These are phyloP conservation scores for Darevskia nairensis DNA, from an alignment of 2,797 vertebrate species.

Conservation along the genomic window DNA sequence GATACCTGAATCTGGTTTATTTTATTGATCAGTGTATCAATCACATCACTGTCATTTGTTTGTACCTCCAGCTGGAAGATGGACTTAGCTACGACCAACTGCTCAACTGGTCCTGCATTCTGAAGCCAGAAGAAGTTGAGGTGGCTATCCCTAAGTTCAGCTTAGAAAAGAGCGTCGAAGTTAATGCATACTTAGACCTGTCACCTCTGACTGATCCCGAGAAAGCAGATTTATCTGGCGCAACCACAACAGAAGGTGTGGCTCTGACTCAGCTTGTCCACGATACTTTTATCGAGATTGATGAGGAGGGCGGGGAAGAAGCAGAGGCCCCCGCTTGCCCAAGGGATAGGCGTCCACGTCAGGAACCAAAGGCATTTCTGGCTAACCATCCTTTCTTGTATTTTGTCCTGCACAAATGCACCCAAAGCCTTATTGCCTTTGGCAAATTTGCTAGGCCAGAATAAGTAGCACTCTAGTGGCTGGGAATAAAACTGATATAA, in stretches of 20 bases:
- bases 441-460: background rate
- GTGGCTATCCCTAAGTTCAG: background rate
- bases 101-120: background rate
- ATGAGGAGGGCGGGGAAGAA: background rate
- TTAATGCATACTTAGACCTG: background rate
- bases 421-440: background rate
- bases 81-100: background rate
- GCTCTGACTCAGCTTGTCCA: background rate
- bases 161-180: background rate
- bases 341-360: background rate
- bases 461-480: background rate
- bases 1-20: background rate
- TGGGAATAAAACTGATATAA: background rate
- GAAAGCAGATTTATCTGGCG: background rate
- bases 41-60: background rate
- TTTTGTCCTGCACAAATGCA: background rate
- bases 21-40: background rate
- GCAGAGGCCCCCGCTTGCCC: background rate
- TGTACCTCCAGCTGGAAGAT: background rate
- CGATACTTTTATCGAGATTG: background rate
- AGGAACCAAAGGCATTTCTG: background rate
- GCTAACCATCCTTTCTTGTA: background rate
- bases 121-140: background rate
- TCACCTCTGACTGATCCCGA: background rate
- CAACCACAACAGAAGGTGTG: background rate